Evolutionary conservation across 1,140 invertebrate species (phyloP).

Genomic region (Drosophila fuyamai): DNA sequence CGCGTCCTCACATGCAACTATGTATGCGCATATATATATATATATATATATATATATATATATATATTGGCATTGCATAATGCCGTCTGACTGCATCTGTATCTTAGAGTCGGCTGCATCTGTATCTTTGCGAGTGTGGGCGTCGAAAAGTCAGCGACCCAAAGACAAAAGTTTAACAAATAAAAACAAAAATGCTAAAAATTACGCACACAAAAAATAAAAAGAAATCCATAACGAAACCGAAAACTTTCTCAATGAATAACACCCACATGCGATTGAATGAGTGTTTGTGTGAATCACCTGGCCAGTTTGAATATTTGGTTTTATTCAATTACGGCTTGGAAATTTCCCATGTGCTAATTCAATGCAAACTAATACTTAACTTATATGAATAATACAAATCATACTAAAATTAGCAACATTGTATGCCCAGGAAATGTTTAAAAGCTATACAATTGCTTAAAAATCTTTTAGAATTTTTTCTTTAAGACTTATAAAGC

Average conservation of each 20-base stretch:
- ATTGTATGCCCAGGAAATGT: no score
- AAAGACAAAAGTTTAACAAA: conserved; percentile 35
- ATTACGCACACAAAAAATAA: conserved; percentile 4
- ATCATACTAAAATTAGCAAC: no score
- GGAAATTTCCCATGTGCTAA: neutral
- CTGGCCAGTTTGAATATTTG: neutral
- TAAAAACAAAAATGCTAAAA: conserved; percentile 10
- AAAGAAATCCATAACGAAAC: conserved; percentile 43
- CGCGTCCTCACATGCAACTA: conserved; percentile 31
- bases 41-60: conserved; percentile 5
- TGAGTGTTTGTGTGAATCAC: conserved; percentile 39
- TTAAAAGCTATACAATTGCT: neutral
- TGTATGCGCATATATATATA: neutral
- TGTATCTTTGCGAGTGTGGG: conserved; percentile 11
- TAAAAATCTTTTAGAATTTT: neutral
- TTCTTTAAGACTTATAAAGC: no score
- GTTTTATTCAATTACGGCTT: neutral
- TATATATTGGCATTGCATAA: conserved; percentile 44
- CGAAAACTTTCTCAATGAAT: conserved; percentile 72
- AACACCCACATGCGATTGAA: conserved; percentile 43
- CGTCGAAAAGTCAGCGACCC: conserved; percentile 61
- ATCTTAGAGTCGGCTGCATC: conserved; percentile 24
- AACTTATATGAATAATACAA: neutral
- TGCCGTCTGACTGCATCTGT: conserved; percentile 30
- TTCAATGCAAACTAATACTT: neutral